Evolutionary conservation across 1,140 invertebrate genomes (phyloP).

Genomic region (Aporrectodea caliginosa): DNA sequence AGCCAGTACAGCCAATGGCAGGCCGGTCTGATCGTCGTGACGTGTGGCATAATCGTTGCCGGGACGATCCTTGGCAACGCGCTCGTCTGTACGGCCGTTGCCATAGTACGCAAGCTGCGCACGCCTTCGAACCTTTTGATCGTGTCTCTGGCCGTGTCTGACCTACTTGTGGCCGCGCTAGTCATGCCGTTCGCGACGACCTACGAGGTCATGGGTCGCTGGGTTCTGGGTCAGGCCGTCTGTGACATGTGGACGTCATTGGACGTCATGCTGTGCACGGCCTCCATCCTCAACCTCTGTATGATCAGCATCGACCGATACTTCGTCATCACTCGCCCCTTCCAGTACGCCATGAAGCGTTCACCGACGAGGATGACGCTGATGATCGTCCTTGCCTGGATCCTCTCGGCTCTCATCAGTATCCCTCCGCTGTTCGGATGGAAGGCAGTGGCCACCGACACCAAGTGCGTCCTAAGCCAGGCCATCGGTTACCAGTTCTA

Average conservation of each 20-base stretch:
- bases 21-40: neutral
- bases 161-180: slow-evolving; percentile 70
- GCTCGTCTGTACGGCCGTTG: slow-evolving; percentile 59
- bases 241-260: slow-evolving; percentile 59
- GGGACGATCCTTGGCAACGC: slow-evolving; percentile 49
- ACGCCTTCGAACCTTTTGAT: slow-evolving; percentile 68
- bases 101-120: slow-evolving; percentile 57
- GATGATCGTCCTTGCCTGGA: slow-evolving; percentile 58
- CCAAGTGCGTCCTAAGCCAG: slow-evolving; percentile 81
- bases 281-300: too few relatives aligned
- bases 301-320: slow-evolving; percentile 60
- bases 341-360: slow-evolving; percentile 58
- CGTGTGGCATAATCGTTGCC: neutral
- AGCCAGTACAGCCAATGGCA: too few relatives aligned
- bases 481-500: slow-evolving; percentile 74
- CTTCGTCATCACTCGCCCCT: slow-evolving; percentile 59
- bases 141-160: slow-evolving; percentile 69
- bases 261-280: slow-evolving; percentile 61
- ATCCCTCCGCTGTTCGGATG: slow-evolving; percentile 56
- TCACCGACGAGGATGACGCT: slow-evolving; percentile 53
- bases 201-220: slow-evolving; percentile 45
- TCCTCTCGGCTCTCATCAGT: slow-evolving; percentile 56
- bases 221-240: slow-evolving; percentile 55
- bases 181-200: slow-evolving; percentile 66
- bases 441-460: slow-evolving; percentile 42